These are phyloP conservation scores for Junonia oenone DNA, from an alignment of 2,888 invertebrate genomes.

Conservation along the genomic window DNA sequence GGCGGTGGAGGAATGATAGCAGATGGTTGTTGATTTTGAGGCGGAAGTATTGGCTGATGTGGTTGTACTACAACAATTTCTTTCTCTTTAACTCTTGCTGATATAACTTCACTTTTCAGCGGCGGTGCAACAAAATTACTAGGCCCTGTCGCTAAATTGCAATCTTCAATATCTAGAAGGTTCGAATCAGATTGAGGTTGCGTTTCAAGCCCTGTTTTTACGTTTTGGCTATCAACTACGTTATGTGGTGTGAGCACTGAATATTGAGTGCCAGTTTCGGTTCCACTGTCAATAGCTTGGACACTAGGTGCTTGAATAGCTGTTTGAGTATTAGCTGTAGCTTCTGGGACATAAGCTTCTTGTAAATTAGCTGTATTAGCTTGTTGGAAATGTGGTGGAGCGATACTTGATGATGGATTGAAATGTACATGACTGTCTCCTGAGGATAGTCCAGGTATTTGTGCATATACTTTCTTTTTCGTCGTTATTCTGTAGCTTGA, in stretches of 20 bases:
- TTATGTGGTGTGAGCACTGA: not conserved
- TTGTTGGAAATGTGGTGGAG: slow-evolving; percentile 21
- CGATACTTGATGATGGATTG: slow-evolving; percentile 30
- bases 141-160: not conserved
- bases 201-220: not conserved
- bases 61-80: not conserved
- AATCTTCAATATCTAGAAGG: not conserved
- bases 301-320: not conserved
- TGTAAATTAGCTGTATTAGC: too few relatives aligned
- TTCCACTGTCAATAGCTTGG: slow-evolving; percentile 3
- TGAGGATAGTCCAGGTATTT: slow-evolving; percentile 85
- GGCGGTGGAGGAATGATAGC: slow-evolving; percentile 64
- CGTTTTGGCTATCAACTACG: not conserved
- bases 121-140: not conserved
- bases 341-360: slow-evolving; percentile 23
- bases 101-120: not conserved
- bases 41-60: not conserved
- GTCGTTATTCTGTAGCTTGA: slow-evolving; percentile 83
- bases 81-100: not conserved
- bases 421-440: slow-evolving; percentile 37
- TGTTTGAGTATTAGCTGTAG: slow-evolving; percentile 1
- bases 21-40: not conserved
- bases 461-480: slow-evolving; percentile 86
- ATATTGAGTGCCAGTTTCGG: not conserved
- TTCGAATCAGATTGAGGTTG: not conserved